phyloP scores from a whole-genome alignment of 1,140 invertebrate genomes.

The Holcopasites calliopsidis region DNA sequence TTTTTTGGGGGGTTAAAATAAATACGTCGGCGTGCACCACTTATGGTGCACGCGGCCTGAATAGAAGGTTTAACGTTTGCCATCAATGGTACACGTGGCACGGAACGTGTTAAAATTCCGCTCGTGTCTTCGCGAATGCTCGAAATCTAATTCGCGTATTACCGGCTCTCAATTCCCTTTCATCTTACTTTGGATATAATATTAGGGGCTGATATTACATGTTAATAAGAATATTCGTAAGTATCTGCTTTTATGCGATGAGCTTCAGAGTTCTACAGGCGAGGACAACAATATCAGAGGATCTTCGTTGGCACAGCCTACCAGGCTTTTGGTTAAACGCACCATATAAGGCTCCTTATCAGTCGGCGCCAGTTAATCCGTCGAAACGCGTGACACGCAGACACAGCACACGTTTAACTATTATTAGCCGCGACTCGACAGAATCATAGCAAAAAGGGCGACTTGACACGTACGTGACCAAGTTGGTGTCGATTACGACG shows the following conservation, averaged over 20 bases:
- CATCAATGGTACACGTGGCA: no score
- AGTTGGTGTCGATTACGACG: no score
- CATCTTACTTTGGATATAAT: no score
- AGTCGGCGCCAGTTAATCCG: neutral
- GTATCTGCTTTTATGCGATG: neutral
- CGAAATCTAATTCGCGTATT: neutral
- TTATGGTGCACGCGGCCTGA: no score
- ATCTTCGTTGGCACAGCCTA: neutral
- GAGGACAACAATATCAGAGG: neutral
- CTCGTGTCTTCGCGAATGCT: neutral
- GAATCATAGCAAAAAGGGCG: no score
- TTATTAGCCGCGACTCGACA: neutral
- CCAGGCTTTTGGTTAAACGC: neutral
- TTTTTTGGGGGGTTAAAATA: no score
- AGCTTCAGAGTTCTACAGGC: neutral
- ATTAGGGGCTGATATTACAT: no score
- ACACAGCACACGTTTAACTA: neutral
- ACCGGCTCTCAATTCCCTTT: no score
- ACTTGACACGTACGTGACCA: no score
- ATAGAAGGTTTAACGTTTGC: no score
- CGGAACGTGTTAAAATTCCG: constrained; percentile 20
- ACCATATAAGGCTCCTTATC: constrained; percentile 21
- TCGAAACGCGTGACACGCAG: neutral
- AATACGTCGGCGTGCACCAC: no score
- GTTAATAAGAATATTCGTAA: no score